These are phyloP conservation scores for Eulacestoma nigropectus DNA, from an alignment of 2,113 vertebrate genomes.

Conservation along the genomic window DNA sequence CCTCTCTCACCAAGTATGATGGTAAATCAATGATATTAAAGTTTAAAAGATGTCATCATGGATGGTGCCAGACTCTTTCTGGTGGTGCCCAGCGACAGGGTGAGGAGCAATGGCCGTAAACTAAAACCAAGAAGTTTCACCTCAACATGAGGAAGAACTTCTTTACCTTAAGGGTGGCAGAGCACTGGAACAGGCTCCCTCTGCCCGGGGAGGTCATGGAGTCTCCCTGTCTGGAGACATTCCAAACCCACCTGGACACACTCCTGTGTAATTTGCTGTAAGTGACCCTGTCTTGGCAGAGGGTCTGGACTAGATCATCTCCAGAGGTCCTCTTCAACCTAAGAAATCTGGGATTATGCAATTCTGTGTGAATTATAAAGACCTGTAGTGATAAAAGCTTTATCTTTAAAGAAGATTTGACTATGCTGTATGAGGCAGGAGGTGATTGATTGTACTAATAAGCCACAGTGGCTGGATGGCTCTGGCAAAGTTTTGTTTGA, in stretches of 20 bases:
- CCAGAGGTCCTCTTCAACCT: neutral
- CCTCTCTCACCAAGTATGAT: neutral
- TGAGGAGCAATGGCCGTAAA: neutral
- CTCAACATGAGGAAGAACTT: neutral
- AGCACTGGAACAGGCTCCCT: neutral
- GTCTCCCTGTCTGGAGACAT: neutral
- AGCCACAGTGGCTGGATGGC: neutral
- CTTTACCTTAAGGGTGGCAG: neutral
- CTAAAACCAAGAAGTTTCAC: neutral
- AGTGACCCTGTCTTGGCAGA: neutral
- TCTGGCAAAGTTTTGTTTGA: neutral
- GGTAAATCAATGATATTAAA: neutral
- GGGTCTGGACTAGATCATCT: neutral
- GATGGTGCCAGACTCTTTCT: neutral
- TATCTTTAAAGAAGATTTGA: neutral
- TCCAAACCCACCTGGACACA: neutral
- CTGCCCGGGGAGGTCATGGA: accelerated
- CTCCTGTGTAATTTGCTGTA: neutral
- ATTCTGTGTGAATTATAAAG: neutral
- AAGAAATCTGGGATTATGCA: neutral
- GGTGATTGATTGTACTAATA: neutral
- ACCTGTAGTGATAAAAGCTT: neutral
- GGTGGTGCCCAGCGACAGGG: neutral
- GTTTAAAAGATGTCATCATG: neutral
- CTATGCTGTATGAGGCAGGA: neutral